phyloP scores from a whole-genome alignment of 2,113 vertebrate genomes.

The Peromyscus polionotus region DNA sequence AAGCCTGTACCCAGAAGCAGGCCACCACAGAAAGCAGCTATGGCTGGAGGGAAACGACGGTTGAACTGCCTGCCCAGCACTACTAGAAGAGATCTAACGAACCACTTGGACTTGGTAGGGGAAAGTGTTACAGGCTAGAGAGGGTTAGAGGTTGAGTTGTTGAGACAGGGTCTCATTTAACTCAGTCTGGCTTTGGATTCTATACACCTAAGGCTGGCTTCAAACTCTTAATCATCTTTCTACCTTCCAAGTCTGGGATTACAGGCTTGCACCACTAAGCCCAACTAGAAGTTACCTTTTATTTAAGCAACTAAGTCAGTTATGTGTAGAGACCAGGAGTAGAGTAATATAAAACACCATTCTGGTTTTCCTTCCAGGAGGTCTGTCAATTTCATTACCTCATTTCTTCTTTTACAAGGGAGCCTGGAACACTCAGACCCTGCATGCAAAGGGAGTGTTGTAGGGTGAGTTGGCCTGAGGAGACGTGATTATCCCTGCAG shows the following conservation, averaged over 20 bases:
- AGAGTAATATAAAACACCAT: neutral
- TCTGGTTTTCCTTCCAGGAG: neutral
- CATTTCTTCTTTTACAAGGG: neutral
- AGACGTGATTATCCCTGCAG: neutral
- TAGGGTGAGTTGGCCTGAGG: neutral
- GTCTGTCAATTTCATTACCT: neutral
- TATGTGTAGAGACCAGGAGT: neutral
- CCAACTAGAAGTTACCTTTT: conserved; percentile 11
- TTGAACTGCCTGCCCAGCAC: neutral
- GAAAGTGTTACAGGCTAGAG: neutral
- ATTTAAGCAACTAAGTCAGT: neutral
- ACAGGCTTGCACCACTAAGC: neutral
- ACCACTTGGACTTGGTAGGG: neutral
- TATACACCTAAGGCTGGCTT: neutral
- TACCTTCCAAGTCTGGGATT: neutral
- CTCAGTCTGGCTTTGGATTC: neutral
- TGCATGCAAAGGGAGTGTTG: neutral
- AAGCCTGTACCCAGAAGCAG: neutral
- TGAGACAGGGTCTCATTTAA: neutral
- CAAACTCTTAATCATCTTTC: neutral
- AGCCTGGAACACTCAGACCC: neutral
- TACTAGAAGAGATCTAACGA: neutral
- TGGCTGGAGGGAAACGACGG: neutral
- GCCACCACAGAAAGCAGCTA: neutral
- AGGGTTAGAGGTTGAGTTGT: neutral